These are phyloP conservation scores for Sebastes miniatus DNA, from an alignment of 2,797 vertebrate species.

Conservation along the genomic window DNA sequence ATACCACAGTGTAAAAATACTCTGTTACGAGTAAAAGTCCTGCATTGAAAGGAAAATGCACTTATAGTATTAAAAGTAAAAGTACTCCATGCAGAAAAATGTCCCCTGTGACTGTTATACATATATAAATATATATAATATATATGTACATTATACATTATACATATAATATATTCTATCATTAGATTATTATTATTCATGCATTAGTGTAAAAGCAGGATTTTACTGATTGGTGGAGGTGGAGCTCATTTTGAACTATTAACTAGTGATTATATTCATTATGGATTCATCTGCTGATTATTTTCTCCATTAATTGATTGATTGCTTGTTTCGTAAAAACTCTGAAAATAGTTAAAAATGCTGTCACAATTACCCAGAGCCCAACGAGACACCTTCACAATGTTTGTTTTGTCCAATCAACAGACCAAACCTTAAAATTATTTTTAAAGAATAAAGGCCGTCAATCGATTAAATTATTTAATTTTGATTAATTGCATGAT, in stretches of 20 bases:
- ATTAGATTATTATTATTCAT: neutral
- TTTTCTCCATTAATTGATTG: neutral
- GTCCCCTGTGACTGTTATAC: neutral
- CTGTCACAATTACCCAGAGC: neutral
- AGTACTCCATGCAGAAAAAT: neutral
- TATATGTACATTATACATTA: no score
- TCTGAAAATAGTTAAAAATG: neutral
- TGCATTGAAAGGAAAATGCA: no score
- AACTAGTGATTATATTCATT: neutral
- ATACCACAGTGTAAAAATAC: no score
- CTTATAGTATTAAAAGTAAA: no score
- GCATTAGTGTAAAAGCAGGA: no score
- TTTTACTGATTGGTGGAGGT: no score
- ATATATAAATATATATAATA: neutral
- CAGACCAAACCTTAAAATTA: neutral
- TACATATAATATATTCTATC: neutral
- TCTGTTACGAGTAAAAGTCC: no score
- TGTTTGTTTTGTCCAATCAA: neutral
- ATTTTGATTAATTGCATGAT: no score
- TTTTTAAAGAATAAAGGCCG: accelerated
- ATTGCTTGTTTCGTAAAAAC: neutral
- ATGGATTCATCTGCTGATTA: neutral
- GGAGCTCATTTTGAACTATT: neutral
- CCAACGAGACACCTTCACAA: neutral
- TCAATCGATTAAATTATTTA: no score